A percentile compares a stretch with the other conserved stretches of the same genome.
phyloP scores from a whole-genome alignment of 2,888 invertebrate species.

The Caradrina kadenii region DNA sequence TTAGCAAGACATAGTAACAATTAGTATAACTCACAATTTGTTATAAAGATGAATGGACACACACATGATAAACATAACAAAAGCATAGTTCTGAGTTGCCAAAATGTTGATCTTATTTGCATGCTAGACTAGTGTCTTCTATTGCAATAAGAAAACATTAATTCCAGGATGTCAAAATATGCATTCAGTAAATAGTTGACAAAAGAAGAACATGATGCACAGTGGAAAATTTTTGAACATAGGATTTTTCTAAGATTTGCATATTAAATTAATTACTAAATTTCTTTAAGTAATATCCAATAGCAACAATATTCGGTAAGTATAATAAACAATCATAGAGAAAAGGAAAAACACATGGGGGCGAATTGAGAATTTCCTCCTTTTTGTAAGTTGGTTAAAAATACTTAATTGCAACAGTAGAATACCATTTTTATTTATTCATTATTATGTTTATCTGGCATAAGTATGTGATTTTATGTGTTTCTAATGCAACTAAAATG shows the following conservation, averaged over 20 bases:
- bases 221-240: slow-evolving; percentile 33
- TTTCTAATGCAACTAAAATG: slow-evolving; percentile 43
- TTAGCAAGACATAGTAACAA: slow-evolving; percentile 27
- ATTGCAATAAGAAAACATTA: slow-evolving; percentile 55
- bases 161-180: slow-evolving; percentile 49
- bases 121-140: slow-evolving; percentile 16
- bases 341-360: neutral
- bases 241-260: slow-evolving; percentile 12
- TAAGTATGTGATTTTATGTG: slow-evolving; percentile 15
- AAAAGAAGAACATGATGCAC: slow-evolving; percentile 61
- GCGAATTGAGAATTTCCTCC: neutral
- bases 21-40: neutral
- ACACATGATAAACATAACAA: slow-evolving; percentile 48
- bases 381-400: neutral
- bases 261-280: neutral
- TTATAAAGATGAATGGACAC: slow-evolving; percentile 7
- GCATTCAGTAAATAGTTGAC: slow-evolving; percentile 43
- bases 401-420: slow-evolving; percentile 34
- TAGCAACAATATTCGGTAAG: slow-evolving; percentile 7
- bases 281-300: slow-evolving; percentile 15
- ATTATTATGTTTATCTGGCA: slow-evolving; percentile 24
- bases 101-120: slow-evolving; percentile 33
- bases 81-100: slow-evolving; percentile 45
- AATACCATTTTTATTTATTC: slow-evolving; percentile 31
- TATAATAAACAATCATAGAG: slow-evolving; percentile 4